A percentile compares a stretch with the other conserved stretches of the same genome.
These are phyloP conservation scores for Ennomos fuscantarius DNA, from an alignment of 2,888 invertebrate genomes.

Conservation along the genomic window DNA sequence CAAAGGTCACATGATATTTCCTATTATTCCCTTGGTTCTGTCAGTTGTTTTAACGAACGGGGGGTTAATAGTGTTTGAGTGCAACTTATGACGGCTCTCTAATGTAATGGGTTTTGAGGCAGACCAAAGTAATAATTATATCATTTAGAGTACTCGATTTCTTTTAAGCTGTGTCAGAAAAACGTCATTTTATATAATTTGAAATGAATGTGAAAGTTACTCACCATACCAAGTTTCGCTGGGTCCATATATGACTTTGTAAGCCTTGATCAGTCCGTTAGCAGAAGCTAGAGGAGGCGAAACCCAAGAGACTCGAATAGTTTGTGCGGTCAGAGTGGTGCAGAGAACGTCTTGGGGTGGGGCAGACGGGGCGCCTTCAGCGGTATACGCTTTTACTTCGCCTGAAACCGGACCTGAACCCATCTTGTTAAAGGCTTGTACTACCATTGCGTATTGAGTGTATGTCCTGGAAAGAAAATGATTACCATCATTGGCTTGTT, in stretches of 20 bases:
- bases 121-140: too few species aligned
- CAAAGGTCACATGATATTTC: too few species aligned
- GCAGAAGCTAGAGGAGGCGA: slow-evolving; percentile 96
- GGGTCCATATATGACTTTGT: slow-evolving; percentile 96
- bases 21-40: too few species aligned
- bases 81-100: too few species aligned
- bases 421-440: slow-evolving; percentile 97
- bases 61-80: too few species aligned
- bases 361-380: slow-evolving; percentile 97
- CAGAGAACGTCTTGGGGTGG: slow-evolving; percentile 96
- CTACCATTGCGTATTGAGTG: slow-evolving; percentile 97
- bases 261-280: slow-evolving; percentile 97
- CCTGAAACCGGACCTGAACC: slow-evolving; percentile 96
- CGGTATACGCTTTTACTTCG: slow-evolving; percentile 95
- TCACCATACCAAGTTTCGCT: slow-evolving; percentile 96
- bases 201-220: slow-evolving; percentile 56
- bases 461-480: slow-evolving; percentile 87
- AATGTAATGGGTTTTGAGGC: too few species aligned
- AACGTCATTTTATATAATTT: too few species aligned
- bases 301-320: slow-evolving; percentile 97
- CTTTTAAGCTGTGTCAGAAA: too few species aligned
- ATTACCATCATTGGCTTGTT: too few species aligned
- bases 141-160: too few species aligned
- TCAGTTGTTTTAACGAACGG: too few species aligned
- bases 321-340: slow-evolving; percentile 96